These are phyloP conservation scores for Zenarchopterus dispar DNA, from an alignment of 2,797 vertebrate species.

Conservation along the genomic window DNA sequence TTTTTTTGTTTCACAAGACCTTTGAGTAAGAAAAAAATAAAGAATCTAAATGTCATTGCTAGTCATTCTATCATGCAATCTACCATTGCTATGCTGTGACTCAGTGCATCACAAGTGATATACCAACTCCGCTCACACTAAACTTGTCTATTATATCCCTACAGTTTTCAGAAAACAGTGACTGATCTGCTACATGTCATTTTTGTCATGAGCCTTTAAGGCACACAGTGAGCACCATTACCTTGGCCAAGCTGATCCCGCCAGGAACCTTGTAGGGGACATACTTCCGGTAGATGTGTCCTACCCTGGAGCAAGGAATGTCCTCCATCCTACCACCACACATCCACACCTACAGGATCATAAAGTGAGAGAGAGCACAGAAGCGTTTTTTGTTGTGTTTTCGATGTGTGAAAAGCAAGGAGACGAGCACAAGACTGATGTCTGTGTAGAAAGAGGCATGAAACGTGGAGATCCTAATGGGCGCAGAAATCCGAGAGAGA, in stretches of 20 bases:
- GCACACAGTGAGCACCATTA: constrained; percentile 12
- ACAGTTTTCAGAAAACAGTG: not conserved
- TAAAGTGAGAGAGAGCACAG: not conserved
- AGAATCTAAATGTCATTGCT: constrained; percentile 3
- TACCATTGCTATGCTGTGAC: not conserved
- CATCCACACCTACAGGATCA: constrained; percentile 94
- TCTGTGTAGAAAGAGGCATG: constrained; percentile 4
- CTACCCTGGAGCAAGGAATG: constrained; percentile 84
- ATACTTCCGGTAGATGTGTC: constrained; percentile 97
- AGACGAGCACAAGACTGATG: constrained; percentile 10
- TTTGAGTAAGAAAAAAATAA: not conserved
- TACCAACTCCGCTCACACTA: not conserved
- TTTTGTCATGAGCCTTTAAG: not conserved
- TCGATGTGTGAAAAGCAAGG: constrained; percentile 13
- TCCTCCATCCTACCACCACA: constrained; percentile 98
- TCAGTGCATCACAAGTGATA: not conserved
- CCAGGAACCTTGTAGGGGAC: constrained; percentile 96
- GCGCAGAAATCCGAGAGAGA: constrained; percentile 36
- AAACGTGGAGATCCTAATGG: constrained; percentile 28
- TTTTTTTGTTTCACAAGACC: no score
- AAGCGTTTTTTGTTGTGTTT: not conserved
- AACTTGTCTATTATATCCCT: not conserved
- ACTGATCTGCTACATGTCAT: not conserved
- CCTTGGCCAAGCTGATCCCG: constrained; percentile 73
- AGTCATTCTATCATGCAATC: not conserved